Percentiles rank a stretch among this genome's conserved stretches.
Conservation (phyloP, 23 tunicate genomes). For the Styela plicata region DNA sequence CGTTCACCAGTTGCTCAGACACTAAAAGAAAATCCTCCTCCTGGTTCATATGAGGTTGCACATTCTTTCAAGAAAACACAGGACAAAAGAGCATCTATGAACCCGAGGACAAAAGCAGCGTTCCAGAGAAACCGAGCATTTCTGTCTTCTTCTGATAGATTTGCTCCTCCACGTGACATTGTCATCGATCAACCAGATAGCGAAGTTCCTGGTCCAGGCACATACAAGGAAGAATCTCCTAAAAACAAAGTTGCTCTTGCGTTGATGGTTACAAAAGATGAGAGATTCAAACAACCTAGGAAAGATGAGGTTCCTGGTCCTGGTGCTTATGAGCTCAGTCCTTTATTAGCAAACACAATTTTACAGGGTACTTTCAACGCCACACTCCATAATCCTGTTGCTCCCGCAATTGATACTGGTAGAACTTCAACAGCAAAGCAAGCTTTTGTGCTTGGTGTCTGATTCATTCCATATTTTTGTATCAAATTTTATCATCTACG, state of each 20-base stretch:
- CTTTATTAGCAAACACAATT: constrained; percentile 69
- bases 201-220: constrained; percentile 88
- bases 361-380: constrained; percentile 92
- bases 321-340: constrained; percentile 83
- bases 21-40: constrained; percentile 82
- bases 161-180: constrained; percentile 64
- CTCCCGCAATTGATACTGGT: constrained; percentile 43
- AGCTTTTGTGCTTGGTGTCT: constrained; percentile 78
- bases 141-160: constrained; percentile 65
- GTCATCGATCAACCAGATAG: constrained; percentile 45
- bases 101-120: constrained; percentile 74
- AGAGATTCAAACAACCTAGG: constrained; percentile 61
- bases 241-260: constrained; percentile 69
- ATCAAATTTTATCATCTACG: too few relatives aligned
- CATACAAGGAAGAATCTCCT: constrained; percentile 45
- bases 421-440: constrained; percentile 71
- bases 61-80: constrained; percentile 69
- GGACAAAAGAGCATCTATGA: constrained; percentile 31
- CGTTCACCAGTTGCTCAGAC: constrained; percentile 63
- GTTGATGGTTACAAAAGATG: constrained; percentile 70
- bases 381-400: constrained; percentile 77
- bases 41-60: constrained; percentile 93
- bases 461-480: neutral
- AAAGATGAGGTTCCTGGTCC: constrained; percentile 88
- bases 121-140: constrained; percentile 68